Conservation (phyloP, 1,140 invertebrate species). For the Trachymyrmex cornetzi region DNA sequence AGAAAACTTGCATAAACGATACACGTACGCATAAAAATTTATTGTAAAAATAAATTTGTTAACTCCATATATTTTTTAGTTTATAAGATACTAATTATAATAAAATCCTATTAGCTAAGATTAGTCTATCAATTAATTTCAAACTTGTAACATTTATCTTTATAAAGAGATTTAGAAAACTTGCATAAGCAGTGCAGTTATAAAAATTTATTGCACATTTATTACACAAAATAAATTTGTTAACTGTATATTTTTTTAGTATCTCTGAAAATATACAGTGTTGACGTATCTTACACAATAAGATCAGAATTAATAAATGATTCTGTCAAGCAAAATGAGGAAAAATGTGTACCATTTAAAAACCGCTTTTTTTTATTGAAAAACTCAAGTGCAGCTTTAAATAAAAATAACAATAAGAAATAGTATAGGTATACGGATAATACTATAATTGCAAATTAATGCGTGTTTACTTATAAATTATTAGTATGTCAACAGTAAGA, state of each 20-base stretch:
- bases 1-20: background rate
- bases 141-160: background rate
- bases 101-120: background rate
- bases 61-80: too few relatives aligned
- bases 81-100: background rate
- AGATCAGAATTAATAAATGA: background rate
- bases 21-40: background rate
- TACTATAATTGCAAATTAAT: background rate
- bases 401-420: background rate
- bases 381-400: background rate
- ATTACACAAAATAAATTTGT: background rate
- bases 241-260: background rate
- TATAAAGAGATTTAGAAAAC: background rate
- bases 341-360: background rate
- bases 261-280: background rate
- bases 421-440: background rate
- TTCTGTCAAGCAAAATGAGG: background rate
- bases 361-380: background rate
- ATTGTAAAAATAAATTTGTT: background rate
- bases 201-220: background rate
- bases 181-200: background rate
- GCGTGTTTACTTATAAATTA: background rate
- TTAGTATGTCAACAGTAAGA: background rate
- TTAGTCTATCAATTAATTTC: background rate
- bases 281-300: background rate